Percentiles rank a stretch among this genome's conserved stretches.
Conservation (phyloP, 2,797 vertebrate genomes). For the Aldrovandia affinis region DNA sequence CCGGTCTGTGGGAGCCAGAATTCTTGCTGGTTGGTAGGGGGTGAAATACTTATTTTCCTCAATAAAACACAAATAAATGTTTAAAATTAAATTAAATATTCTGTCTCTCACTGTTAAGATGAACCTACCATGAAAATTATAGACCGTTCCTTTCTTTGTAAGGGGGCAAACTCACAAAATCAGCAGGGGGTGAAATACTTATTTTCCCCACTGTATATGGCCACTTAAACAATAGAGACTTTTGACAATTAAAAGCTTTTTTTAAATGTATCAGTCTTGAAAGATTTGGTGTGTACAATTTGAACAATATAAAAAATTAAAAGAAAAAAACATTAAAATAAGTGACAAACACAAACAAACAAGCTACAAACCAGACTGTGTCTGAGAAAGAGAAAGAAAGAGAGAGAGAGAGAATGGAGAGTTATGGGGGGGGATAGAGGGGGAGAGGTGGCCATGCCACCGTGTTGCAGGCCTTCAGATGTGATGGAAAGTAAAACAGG, state of each 20-base stretch:
- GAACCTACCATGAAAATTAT: too few relatives aligned
- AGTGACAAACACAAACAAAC: background rate
- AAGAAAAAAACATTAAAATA: background rate
- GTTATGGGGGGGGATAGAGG: slow-evolving; percentile 23
- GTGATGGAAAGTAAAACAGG: background rate
- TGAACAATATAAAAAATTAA: background rate
- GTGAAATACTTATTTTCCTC: too few relatives aligned
- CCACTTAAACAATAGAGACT: background rate
- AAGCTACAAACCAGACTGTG: background rate
- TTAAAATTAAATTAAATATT: too few relatives aligned
- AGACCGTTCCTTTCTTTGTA: too few relatives aligned
- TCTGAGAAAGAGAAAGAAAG: slow-evolving; percentile 16
- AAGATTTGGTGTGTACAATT: background rate
- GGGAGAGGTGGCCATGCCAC: slow-evolving; percentile 20
- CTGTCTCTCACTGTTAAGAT: too few relatives aligned
- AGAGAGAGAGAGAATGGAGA: slow-evolving; percentile 28
- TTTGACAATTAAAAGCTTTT: background rate
- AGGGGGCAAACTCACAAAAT: too few relatives aligned
- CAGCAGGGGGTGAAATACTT: too few relatives aligned
- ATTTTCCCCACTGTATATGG: too few relatives aligned
- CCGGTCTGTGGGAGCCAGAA: too few relatives aligned
- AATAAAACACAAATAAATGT: too few relatives aligned
- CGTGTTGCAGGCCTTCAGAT: background rate
- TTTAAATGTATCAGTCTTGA: background rate
- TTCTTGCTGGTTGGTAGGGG: too few relatives aligned